phyloP scores from a whole-genome alignment of 2,888 invertebrate species.

The Caenorhabditis virilis region DNA sequence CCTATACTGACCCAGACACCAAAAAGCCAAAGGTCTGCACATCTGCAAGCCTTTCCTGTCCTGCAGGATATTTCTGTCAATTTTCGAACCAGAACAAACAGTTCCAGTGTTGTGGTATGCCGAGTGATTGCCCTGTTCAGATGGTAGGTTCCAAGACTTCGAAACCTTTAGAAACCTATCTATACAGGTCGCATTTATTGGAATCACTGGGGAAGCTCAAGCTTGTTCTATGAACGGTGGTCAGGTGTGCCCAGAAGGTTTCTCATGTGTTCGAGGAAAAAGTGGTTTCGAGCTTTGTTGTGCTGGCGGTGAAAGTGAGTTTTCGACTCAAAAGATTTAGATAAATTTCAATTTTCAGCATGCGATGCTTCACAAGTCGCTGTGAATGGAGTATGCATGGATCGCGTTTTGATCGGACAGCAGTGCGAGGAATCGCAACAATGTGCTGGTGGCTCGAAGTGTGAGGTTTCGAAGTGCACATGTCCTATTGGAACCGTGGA shows the following conservation, averaged over 20 bases:
- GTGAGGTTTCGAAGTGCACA: slow-evolving; percentile 31
- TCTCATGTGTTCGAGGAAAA: slow-evolving; percentile 51
- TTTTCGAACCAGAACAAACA: slow-evolving; percentile 48
- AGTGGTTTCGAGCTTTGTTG: slow-evolving; percentile 54
- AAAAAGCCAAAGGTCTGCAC: slow-evolving; percentile 56
- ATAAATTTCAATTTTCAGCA: slow-evolving; percentile 30
- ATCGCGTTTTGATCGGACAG: slow-evolving; percentile 40
- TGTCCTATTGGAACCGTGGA: slow-evolving; percentile 41
- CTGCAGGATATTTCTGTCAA: slow-evolving; percentile 58
- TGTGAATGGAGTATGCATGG: slow-evolving; percentile 50
- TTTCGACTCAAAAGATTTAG: not conserved
- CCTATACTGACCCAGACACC: slow-evolving; percentile 52
- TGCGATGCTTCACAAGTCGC: slow-evolving; percentile 51
- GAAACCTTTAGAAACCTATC: not conserved
- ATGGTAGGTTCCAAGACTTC: slow-evolving; percentile 28
- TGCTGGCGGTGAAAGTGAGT: slow-evolving; percentile 51
- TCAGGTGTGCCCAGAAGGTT: slow-evolving; percentile 53
- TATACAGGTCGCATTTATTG: slow-evolving; percentile 51
- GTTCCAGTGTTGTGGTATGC: slow-evolving; percentile 59
- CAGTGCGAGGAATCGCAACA: slow-evolving; percentile 42
- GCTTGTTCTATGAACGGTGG: slow-evolving; percentile 54
- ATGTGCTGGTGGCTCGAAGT: slow-evolving; percentile 44
- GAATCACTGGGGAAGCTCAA: slow-evolving; percentile 53
- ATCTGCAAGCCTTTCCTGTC: slow-evolving; percentile 52
- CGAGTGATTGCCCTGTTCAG: slow-evolving; percentile 48